phyloP scores from a whole-genome alignment of 2,888 invertebrate genomes.

The Oligia latruncula region DNA sequence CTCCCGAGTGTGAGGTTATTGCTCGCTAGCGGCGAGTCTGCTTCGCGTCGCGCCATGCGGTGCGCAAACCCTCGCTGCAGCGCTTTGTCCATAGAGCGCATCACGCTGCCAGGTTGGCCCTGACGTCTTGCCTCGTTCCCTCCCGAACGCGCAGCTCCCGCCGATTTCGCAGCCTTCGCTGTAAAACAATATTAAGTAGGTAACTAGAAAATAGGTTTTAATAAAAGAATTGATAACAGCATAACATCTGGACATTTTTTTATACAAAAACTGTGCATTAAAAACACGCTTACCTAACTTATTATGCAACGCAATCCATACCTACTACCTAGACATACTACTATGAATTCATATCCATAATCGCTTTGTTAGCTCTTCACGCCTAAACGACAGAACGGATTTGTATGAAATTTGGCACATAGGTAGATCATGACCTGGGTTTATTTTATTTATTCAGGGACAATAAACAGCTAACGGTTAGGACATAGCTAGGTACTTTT shows the following conservation, averaged over 20 bases:
- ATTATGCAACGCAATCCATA: background rate
- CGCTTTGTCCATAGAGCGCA: conserved; percentile 77
- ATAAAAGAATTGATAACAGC: background rate
- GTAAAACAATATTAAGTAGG: conserved; percentile 35
- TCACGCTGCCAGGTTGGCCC: conserved; percentile 58
- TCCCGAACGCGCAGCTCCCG: conserved; percentile 73
- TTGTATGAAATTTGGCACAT: background rate
- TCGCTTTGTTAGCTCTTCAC: background rate
- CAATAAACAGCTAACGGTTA: too few relatives aligned
- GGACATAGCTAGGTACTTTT: background rate
- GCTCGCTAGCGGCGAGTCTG: conserved; percentile 60
- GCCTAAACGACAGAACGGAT: background rate
- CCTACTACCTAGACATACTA: background rate
- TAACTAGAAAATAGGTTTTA: background rate
- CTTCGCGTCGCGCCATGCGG: conserved; percentile 73
- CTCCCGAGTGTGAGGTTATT: conserved; percentile 57
- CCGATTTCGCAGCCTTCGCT: conserved; percentile 78
- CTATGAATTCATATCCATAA: background rate
- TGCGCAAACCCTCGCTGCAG: conserved; percentile 76
- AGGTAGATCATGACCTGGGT: background rate
- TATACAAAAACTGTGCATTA: background rate
- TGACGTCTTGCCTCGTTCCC: conserved; percentile 14
- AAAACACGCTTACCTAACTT: background rate
- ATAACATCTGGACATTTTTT: too few relatives aligned
- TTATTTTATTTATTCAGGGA: too few relatives aligned